Conservation (phyloP, 2,888 invertebrate species). For the Athrips mouffetella region DNA sequence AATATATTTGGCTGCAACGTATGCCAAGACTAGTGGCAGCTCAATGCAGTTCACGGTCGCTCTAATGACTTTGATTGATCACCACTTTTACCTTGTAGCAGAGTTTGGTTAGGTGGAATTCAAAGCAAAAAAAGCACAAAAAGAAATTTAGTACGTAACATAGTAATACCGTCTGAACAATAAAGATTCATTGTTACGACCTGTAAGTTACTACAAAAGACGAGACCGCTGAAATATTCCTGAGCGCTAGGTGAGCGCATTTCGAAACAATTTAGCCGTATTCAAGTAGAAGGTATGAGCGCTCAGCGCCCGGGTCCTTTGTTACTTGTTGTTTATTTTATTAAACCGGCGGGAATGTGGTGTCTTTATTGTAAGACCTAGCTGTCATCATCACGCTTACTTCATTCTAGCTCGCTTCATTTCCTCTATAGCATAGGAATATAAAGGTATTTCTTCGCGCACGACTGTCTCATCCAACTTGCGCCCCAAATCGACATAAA, state of each 20-base stretch:
- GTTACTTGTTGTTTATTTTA: conserved; percentile 20
- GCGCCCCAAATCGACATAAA: neutral
- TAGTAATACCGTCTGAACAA: neutral
- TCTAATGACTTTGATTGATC: neutral
- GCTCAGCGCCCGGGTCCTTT: conserved; percentile 13
- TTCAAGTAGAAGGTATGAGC: conserved; percentile 10
- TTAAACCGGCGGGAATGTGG: conserved; percentile 19
- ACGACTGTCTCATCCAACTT: conserved; percentile 8
- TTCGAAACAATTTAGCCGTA: conserved; percentile 14
- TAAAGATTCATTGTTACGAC: conserved; percentile 1
- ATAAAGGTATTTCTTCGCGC: conserved; percentile 1
- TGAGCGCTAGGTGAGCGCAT: conserved; percentile 7
- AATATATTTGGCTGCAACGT: conserved; percentile 40
- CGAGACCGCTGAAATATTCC: conserved; percentile 4
- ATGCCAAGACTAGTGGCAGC: conserved; percentile 41
- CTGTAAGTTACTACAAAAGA: conserved; percentile 3
- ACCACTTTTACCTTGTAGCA: no score
- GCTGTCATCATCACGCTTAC: conserved; percentile 31
- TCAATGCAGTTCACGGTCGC: conserved; percentile 42
- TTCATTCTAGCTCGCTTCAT: conserved; percentile 30
- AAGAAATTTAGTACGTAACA: no score
- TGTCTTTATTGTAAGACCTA: conserved; percentile 27
- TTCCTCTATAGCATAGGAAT: conserved; percentile 26
- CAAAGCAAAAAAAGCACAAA: no score
- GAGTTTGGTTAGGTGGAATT: no score